Conservation (phyloP, 2,888 invertebrate genomes). For the Ophion obscuratus region DNA sequence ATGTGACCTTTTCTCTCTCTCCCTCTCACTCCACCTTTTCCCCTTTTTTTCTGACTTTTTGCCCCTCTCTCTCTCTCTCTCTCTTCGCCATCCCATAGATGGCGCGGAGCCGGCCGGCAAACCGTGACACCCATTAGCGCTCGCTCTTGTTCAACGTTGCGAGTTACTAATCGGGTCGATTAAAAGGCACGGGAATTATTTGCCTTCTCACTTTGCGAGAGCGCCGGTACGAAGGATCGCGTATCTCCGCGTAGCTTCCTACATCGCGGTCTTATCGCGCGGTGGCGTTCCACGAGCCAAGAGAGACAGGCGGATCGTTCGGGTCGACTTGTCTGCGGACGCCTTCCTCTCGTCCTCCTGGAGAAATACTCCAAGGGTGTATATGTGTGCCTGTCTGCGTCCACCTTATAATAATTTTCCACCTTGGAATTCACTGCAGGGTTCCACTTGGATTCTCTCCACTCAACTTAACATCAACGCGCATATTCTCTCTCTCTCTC, state of each 20-base stretch:
- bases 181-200: conserved; percentile 68
- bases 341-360: conserved; percentile 26
- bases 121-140: conserved; percentile 72
- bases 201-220: conserved; percentile 19
- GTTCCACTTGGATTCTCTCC: conserved; percentile 35
- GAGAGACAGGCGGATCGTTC: conserved; percentile 9
- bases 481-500: background rate
- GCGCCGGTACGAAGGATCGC: background rate
- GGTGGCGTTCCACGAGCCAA: conserved; percentile 18
- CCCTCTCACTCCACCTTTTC: background rate
- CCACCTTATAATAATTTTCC: conserved; percentile 37
- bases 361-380: conserved; percentile 45
- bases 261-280: conserved; percentile 46
- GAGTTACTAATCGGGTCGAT: conserved; percentile 77
- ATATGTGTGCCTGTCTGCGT: conserved; percentile 1
- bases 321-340: conserved; percentile 42
- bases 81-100: background rate
- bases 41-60: background rate
- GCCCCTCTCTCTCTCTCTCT: background rate
- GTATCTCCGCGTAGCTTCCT: conserved; percentile 15
- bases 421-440: conserved; percentile 58
- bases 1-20: background rate
- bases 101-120: conserved; percentile 35
- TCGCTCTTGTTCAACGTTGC: conserved; percentile 70
- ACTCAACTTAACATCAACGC: conserved; percentile 16